Evolutionary conservation across 2,797 vertebrate genomes (phyloP), one percentile per base, ranked within the genome.

Genomic region (Sorex maritimensis): DNA sequence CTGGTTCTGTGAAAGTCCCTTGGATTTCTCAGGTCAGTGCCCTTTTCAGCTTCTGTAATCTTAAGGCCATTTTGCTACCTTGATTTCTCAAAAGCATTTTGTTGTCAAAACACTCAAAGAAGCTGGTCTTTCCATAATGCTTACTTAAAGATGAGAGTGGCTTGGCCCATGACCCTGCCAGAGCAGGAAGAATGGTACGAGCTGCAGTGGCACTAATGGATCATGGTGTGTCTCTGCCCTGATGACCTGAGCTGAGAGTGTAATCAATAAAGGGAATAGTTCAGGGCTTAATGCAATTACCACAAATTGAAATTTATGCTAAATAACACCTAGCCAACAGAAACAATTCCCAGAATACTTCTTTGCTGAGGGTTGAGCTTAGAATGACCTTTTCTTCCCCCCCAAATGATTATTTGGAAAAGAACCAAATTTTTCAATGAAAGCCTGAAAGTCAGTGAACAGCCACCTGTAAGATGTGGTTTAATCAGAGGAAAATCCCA

Each of bases 281-380:
- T 89, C 85, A 95, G 95, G 90, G 80, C 21, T 86, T 95, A 95
- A 96, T 2, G 82, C 24, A 95, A 97, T 93, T 73, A 92, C 0
- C 4, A 88, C 34, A 41, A 95, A 93, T 86, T 96, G 81, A 92
- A 95, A 96, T 72, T 23, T 0, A 34, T 85, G 67, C 52, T 94
- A 95, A 97, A 49, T 92, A 95, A 65, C 34, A 94, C 61, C 81
- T 5, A 95, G 75, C 30, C 81, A 73, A 61, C 5, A 81, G 44
- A 44, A 6, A 69, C 71, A 46, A 34, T 92, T 52, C 13, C 49
- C 72, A 75, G 6, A 77, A 77, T 1, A 78, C 15, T 19, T 24
- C 6, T 4, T 3, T 52, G 65, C 67, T 81, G 19, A 89, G 68
- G 8, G 52, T 86, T 28, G 24, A 67, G 19, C 17, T 87, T 74